Evolutionary conservation across 2,797 vertebrate genomes (phyloP).

Genomic region (Pseudomugil tenellus): DNA sequence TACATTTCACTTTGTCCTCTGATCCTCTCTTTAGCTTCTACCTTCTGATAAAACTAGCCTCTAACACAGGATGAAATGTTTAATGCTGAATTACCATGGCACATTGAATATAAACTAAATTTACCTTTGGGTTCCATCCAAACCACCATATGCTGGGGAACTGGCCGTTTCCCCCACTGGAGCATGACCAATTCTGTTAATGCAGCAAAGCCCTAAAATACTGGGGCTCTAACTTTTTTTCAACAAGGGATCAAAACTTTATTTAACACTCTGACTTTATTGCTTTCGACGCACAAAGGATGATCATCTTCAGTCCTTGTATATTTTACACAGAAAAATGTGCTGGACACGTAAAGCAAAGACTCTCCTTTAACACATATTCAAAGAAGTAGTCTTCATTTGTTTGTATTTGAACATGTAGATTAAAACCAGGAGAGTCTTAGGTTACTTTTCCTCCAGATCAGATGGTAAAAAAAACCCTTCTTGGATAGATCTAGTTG

Average conservation of each 20-base stretch:
- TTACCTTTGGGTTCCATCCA: conserved; percentile 72
- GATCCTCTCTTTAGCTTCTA: conserved; percentile 48
- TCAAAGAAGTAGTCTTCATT: neutral
- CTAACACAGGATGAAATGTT: conserved; percentile 73
- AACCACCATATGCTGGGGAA: conserved; percentile 72
- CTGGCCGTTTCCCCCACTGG: conserved; percentile 47
- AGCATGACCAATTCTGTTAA: conserved; percentile 80
- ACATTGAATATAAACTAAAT: conserved; percentile 80
- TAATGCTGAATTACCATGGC: conserved; percentile 73
- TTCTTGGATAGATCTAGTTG: neutral
- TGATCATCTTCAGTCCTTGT: conserved; percentile 21
- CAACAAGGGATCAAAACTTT: conserved; percentile 53
- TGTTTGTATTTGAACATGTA: neutral
- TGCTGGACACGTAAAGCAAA: neutral
- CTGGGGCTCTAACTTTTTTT: conserved; percentile 47
- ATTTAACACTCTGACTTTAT: conserved; percentile 55
- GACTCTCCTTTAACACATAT: neutral
- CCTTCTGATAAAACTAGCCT: conserved; percentile 64
- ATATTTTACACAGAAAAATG: conserved; percentile 2
- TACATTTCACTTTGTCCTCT: conserved; percentile 47
- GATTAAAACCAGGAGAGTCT: neutral
- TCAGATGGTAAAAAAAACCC: neutral
- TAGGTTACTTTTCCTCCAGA: neutral
- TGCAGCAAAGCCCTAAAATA: conserved; percentile 78
- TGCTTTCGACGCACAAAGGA: conserved; percentile 30